Evolutionary conservation across 2,888 invertebrate species (phyloP).

Genomic region (Ennomos erosarius): DNA sequence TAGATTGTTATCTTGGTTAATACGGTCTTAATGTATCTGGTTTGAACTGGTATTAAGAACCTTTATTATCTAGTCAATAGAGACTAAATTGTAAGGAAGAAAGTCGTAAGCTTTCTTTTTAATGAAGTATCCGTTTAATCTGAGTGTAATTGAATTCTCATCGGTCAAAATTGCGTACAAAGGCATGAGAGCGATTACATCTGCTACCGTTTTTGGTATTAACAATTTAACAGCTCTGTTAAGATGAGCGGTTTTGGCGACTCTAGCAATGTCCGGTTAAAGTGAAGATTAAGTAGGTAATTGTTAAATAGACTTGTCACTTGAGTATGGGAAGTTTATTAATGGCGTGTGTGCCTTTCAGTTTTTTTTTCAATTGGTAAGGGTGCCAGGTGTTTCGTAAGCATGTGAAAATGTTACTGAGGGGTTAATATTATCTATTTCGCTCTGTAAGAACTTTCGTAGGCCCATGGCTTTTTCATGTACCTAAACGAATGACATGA

Average conservation of each 20-base stretch:
- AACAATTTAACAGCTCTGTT: conserved; percentile 48
- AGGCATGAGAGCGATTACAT: conserved; percentile 18
- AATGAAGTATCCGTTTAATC: conserved; percentile 36
- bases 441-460: too few species aligned
- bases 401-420: conserved; percentile 9
- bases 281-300: conserved; percentile 20
- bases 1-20: conserved; percentile 76
- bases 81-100: conserved; percentile 47
- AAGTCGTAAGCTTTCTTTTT: conserved; percentile 45
- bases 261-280: conserved; percentile 22
- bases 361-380: conserved; percentile 1
- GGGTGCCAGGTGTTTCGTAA: conserved; percentile 10
- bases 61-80: conserved; percentile 30
- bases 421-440: too few species aligned
- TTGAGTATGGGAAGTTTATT: conserved; percentile 18
- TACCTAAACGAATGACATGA: too few species aligned
- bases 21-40: conserved; percentile 55
- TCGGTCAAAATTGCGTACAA: conserved; percentile 21
- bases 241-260: conserved; percentile 35
- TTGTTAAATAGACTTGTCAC: conserved; percentile 20
- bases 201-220: conserved; percentile 45
- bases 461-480: too few species aligned
- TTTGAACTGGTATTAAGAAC: conserved; percentile 23
- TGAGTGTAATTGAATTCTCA: conserved; percentile 34
- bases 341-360: conserved; percentile 29